Evolutionary conservation across 1,140 invertebrate genomes (phyloP), one percentile per base, ranked within the genome.

Genomic region (Archivesica marissinica): DNA sequence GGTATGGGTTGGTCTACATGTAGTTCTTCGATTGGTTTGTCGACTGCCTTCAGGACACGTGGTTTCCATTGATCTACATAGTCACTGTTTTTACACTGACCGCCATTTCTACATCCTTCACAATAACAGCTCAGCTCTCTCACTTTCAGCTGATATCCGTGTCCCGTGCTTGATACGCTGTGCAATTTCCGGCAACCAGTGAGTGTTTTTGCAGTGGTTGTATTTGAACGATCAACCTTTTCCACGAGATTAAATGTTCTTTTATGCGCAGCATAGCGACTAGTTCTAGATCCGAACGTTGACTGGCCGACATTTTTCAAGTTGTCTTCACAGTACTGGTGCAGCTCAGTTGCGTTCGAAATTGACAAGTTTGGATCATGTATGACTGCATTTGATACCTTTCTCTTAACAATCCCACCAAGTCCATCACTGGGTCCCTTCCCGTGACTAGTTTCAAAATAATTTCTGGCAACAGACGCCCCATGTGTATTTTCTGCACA

Each of bases 361-460:
- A 75, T 20, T 50, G n/a, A 13, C 2, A 75, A 7, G n/a, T 52
- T 30, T 38, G 17, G 54, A n/a, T 56, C 11, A 20, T 54, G 25
- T 2, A 70, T 7, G 0, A 47, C 35, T 0, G 28, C 47, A 54
- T 75, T 75, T 33, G 72, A 50, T 13, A 75, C 39, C 20, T 74
- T 74, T 50, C 41, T 39, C 30, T 74, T 74, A 50, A 74, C 52
- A 13, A 47, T 70, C 2, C 6, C 47, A 0, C 44, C 13, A 52
- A 75, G 72, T 0, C 72, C 72, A 75, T 75, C 72, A 54, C 47
- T 54, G 0, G 47, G 47, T 11, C 47, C 72, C 28, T 56, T 75
- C 6, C 72, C 30, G 38, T 75, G 72, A 20, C 72, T 75, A 4
- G 47, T 75, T 35, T 75, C 72, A 50, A 74, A 74, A 47, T 74